Evolutionary conservation across 2,797 vertebrate genomes (phyloP), one percentile per base, ranked within the genome.

Genomic region (Hippopotamyrus pictus): DNA sequence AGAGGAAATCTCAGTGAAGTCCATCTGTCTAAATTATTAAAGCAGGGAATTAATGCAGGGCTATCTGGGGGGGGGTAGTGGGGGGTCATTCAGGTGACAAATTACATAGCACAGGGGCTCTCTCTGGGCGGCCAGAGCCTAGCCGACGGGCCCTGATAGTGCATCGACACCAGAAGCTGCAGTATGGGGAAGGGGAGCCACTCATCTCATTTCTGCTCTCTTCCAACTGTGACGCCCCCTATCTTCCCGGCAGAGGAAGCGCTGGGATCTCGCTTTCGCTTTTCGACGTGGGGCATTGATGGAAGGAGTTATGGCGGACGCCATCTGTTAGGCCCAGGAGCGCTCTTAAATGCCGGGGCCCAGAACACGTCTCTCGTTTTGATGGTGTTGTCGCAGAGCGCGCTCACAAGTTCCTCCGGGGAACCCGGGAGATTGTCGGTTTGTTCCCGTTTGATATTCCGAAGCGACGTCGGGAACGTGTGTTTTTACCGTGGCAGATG

Each of bases 381-480:
- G 76, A 59, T 86, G 17, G 84, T 22, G 50, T 62, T 87, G 69
- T 88, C 69, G 50, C 46, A 37, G 88, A 87, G 86, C 29, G 65
- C 76, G 87, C 90, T 89, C 88, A 82, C 87, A 73, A 51, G 19
- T 51, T 54, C 85, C 91, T 90, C 91, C 2, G 14, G 91, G 90
- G 91, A 89, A 51, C 22, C 3, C 25, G 37, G 37, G 57, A 89
- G 88, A 90, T 89, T 89, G 62, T 88, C 87, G 90, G 91, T 91
- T 91, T 92, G 91, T 92, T 92, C 91, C 90, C 76, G 89, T 90
- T 91, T 91, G 90, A 90, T 91, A 90, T 91, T 90, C 92, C 89
- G 65, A 88, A 86, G 89, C 90, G 48, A 85, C 88, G 86, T 91
- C 89, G 50, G 85, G 79, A 87, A 89, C 88, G 69, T 76, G 57